Base-by-base conservation (phyloP, 2,113 vertebrate genomes). In the Myiagra hebetior region DNA sequence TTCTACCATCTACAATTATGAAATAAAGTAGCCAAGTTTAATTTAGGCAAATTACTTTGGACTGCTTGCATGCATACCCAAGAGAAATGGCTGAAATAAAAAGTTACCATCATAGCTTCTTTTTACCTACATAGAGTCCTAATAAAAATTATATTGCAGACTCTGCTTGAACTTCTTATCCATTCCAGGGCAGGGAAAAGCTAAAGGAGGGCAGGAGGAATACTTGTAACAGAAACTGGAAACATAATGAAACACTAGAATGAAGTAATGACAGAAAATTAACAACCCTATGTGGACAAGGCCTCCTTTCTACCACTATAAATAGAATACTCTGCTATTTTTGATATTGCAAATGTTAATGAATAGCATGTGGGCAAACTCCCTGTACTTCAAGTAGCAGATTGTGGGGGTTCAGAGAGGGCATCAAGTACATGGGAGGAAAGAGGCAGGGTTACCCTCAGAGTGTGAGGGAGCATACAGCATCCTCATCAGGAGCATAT, bases 21-120 rank as follows among this genome's bases (percentile, higher is more conserved):
- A 95, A 95, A 84, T 52, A 63, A 92, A 91, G 18, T n/a, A 87
- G 50, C 12, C n/a, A 31, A 60, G 53, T 95, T 79, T 85, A 86
- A 69, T 91, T 89, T 79, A 74, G 21, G 69, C 20, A 65, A 50
- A 89, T 91, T 46, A 84, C 10, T 94, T 81, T 52, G 35, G 62
- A 92, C 52, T 46, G 22, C 49, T 65, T 78, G 8, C 5, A 2
- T 41, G 31, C 30, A 84, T 13, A 70, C 21, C 13, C n/a, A 73
- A 24, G 12, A n/a, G 39, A 80, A 83, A 53, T 3, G 67, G 44
- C 14, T 83, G 73, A 86, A 95, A 85, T 65, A 69, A 70, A 23
- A 84, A 63, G 20, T 47, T 91, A 75, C 47, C 53, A 79, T 20
- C 20, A 68, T 39, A 35, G 76, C 17, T 79, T 73, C 5, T 30